These are phyloP conservation scores for Podarcis siculus DNA, from an alignment of 2,797 vertebrate species.

Conservation along the genomic window DNA sequence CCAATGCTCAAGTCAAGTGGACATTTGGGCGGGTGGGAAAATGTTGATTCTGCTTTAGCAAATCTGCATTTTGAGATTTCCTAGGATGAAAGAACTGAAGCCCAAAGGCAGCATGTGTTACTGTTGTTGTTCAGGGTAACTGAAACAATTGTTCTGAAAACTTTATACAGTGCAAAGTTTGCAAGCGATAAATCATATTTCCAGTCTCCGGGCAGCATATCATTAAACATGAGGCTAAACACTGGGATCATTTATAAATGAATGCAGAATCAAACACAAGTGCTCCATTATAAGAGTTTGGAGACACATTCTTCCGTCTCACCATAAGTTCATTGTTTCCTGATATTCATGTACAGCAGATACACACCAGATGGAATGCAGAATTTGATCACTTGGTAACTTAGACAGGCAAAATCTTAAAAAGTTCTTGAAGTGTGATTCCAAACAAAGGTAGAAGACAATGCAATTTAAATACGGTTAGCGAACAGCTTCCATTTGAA, in stretches of 20 bases:
- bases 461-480: too few relatives aligned
- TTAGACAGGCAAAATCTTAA: slow-evolving; percentile 51
- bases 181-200: slow-evolving; percentile 72
- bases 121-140: slow-evolving; percentile 67
- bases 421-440: slow-evolving; percentile 36
- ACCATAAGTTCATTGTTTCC: slow-evolving; percentile 73
- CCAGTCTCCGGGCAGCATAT: slow-evolving; percentile 72
- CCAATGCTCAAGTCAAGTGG: slow-evolving; percentile 44
- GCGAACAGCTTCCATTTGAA: too few relatives aligned
- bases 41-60: slow-evolving; percentile 53
- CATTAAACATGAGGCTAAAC: slow-evolving; percentile 66
- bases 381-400: slow-evolving; percentile 60
- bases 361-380: slow-evolving; percentile 58
- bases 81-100: slow-evolving; percentile 58
- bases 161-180: slow-evolving; percentile 59
- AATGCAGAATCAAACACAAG: slow-evolving; percentile 70
- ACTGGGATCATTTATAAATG: slow-evolving; percentile 72
- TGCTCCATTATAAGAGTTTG: slow-evolving; percentile 67
- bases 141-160: slow-evolving; percentile 71
- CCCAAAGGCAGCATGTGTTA: slow-evolving; percentile 62
- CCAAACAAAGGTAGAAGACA: slow-evolving; percentile 36
- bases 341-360: slow-evolving; percentile 72
- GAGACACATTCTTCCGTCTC: slow-evolving; percentile 69
- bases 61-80: slow-evolving; percentile 52
- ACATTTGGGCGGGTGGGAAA: slow-evolving; percentile 51